Conservation (phyloP, 30 jellyfish, hydroid and myxozoan species). For the Pelagia noctiluca region DNA sequence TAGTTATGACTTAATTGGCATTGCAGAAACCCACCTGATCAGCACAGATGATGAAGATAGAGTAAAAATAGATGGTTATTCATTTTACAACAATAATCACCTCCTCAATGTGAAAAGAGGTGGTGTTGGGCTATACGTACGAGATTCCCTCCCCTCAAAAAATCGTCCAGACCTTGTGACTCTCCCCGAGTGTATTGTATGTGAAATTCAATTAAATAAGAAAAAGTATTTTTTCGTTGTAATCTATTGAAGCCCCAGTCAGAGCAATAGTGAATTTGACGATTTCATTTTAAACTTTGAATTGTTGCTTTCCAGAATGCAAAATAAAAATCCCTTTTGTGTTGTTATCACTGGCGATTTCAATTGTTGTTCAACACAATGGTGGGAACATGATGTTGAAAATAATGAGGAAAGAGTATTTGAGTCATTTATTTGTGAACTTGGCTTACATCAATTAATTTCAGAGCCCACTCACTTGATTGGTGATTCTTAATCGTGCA, state of each 20-base stretch:
- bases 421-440: conserved; percentile 10
- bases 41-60: conserved; percentile 8
- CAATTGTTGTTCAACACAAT: conserved; percentile 18
- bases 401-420: conserved; percentile 16
- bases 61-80: conserved; percentile 8
- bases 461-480: conserved; percentile 62
- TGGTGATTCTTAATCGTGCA: conserved; percentile 48
- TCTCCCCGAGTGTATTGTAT: too few species aligned
- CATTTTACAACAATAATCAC: conserved; percentile 10
- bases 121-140: conserved; percentile 8
- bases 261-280: conserved; percentile 4
- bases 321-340: conserved; percentile 11
- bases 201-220: conserved; percentile 9
- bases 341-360: conserved; percentile 22
- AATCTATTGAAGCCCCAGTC: conserved; percentile 8
- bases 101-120: conserved; percentile 10
- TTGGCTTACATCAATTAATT: conserved; percentile 4
- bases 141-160: too few species aligned
- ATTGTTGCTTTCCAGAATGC: conserved; percentile 14
- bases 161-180: too few species aligned
- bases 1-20: too few species aligned
- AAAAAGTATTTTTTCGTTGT: conserved; percentile 16
- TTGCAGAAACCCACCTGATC: conserved; percentile 4
- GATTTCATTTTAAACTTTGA: conserved; percentile 9
- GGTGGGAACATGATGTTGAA: conserved; percentile 16